Evolutionary conservation across 2,888 invertebrate genomes (phyloP).

Genomic region (Beris chalybata): DNA sequence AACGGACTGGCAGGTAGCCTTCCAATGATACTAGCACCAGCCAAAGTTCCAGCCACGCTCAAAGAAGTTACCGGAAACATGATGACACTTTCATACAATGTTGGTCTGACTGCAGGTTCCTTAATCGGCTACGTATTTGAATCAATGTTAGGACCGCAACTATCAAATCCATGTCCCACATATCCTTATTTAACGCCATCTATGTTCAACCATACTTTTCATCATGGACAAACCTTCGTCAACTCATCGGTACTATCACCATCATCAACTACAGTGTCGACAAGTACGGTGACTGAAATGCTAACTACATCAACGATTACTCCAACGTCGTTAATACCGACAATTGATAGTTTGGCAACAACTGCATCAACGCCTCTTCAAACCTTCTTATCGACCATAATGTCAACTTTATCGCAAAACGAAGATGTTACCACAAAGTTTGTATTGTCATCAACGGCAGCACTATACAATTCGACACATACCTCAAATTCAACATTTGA

Average conservation of each 20-base stretch:
- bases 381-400: constrained; percentile 46
- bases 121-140: constrained; percentile 80
- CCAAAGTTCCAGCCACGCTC: constrained; percentile 81
- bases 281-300: constrained; percentile 34
- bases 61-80: constrained; percentile 92
- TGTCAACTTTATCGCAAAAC: constrained; percentile 28
- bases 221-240: constrained; percentile 6
- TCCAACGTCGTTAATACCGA: constrained; percentile 31
- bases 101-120: constrained; percentile 82
- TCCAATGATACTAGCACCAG: constrained; percentile 90
- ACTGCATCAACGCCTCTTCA: constrained; percentile 32
- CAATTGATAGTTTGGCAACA: constrained; percentile 21
- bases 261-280: constrained; percentile 38
- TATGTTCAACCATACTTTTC: constrained; percentile 38
- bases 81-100: constrained; percentile 90
- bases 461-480: constrained; percentile 27
- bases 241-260: constrained; percentile 7
- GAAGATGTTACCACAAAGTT: constrained; percentile 31
- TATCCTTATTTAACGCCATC: constrained; percentile 49
- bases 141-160: constrained; percentile 62
- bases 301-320: constrained; percentile 41
- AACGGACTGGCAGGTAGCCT: constrained; percentile 89
- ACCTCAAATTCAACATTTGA: constrained; percentile 27
- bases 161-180: constrained; percentile 57
- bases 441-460: constrained; percentile 19